phyloP scores from a whole-genome alignment of 2,113 vertebrate genomes.

The Festucalex cinctus region DNA sequence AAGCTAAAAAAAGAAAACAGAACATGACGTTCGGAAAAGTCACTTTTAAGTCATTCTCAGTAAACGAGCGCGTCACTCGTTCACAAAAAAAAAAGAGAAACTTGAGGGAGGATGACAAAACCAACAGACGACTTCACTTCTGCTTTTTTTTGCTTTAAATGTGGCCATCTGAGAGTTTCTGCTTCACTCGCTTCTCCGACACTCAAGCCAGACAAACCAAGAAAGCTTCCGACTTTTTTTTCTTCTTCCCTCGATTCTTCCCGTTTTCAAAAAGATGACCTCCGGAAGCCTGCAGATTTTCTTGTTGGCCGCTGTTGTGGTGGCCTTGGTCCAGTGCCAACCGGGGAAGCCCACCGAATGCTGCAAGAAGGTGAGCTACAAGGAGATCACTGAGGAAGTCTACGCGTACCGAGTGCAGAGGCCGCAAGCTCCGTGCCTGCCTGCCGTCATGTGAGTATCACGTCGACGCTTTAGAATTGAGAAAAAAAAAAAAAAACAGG shows the following conservation, averaged over 20 bases:
- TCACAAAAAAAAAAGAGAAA: background rate
- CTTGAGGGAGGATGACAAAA: slow-evolving; percentile 18
- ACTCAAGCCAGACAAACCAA: background rate
- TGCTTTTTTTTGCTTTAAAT: slow-evolving; percentile 45
- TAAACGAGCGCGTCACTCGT: background rate
- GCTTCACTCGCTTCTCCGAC: slow-evolving; percentile 13
- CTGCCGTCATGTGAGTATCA: slow-evolving; percentile 47
- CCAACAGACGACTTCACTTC: slow-evolving; percentile 20
- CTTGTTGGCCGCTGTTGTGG: slow-evolving; percentile 28
- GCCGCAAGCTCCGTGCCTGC: slow-evolving; percentile 18
- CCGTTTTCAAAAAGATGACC: slow-evolving; percentile 29
- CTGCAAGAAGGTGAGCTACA: background rate
- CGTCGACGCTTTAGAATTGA: no score
- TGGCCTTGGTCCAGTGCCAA: slow-evolving; percentile 3
- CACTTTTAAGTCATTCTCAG: slow-evolving; percentile 13
- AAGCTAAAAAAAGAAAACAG: background rate
- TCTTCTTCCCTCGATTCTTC: background rate
- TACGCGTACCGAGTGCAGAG: background rate
- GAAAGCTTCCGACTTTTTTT: background rate
- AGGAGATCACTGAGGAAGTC: slow-evolving; percentile 19
- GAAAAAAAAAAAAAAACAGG: no score
- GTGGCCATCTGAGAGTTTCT: background rate
- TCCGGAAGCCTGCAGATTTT: slow-evolving; percentile 8
- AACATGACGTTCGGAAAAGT: background rate
- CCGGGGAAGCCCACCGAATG: slow-evolving; percentile 29